phyloP scores from a whole-genome alignment of 2,113 vertebrate genomes.

The Perca flavescens region DNA sequence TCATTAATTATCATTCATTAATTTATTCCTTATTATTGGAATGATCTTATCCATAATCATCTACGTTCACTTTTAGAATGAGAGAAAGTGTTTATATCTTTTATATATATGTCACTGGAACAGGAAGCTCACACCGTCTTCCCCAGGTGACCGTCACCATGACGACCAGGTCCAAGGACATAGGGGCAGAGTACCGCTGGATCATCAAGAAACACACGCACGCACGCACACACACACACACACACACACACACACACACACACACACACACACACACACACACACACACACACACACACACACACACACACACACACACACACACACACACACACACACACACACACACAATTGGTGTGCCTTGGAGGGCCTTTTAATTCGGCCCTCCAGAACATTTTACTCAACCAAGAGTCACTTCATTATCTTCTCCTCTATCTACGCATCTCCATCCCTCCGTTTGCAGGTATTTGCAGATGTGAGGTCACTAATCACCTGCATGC shows the following conservation, averaged over 20 bases:
- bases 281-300: conserved; percentile 15
- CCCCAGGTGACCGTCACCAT: conserved; percentile 44
- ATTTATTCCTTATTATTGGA: background rate
- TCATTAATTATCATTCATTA: conserved; percentile 13
- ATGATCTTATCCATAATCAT: background rate
- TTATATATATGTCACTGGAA: conserved; percentile 61
- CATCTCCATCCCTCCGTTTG: background rate
- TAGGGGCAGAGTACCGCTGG: conserved; percentile 36
- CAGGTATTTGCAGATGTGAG: conserved; percentile 62
- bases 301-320: background rate
- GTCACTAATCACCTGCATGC: conserved; percentile 65
- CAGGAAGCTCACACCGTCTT: conserved; percentile 28
- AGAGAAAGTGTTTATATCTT: background rate
- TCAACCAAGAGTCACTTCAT: conserved; percentile 29
- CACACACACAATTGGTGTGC: background rate
- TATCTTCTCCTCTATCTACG: background rate
- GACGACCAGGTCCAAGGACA: conserved; percentile 75
- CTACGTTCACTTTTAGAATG: background rate
- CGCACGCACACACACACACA: background rate
- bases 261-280: conserved; percentile 6
- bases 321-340: conserved; percentile 18
- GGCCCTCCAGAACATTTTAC: conserved; percentile 13
- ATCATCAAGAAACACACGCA: conserved; percentile 38
- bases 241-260: background rate
- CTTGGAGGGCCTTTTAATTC: background rate